phyloP scores from a whole-genome alignment of 2,113 vertebrate species.

The Centropus unirufus region DNA sequence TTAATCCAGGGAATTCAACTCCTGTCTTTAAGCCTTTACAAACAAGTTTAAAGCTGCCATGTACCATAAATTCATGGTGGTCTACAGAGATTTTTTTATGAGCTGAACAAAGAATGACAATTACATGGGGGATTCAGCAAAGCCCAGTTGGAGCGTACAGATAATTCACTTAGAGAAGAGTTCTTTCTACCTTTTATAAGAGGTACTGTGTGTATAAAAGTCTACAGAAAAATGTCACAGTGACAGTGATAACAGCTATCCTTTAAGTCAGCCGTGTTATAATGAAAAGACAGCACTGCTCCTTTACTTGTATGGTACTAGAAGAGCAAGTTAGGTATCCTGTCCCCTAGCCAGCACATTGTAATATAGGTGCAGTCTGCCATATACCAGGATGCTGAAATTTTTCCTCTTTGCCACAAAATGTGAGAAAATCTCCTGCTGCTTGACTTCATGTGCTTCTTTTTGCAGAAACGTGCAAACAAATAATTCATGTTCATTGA shows the following conservation, averaged over 20 bases:
- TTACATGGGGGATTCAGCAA: not conserved
- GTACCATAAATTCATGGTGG: not conserved
- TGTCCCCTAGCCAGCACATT: not conserved
- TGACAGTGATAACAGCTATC: not conserved
- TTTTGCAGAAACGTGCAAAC: not conserved
- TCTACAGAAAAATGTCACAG: conserved; percentile 5
- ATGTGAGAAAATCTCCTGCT: not conserved
- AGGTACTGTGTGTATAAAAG: not conserved
- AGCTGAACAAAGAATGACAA: conserved; percentile 9
- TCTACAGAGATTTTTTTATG: not conserved
- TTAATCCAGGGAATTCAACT: conserved; percentile 44
- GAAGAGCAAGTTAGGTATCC: not conserved
- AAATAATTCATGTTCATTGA: not conserved
- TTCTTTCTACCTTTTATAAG: conserved; percentile 17
- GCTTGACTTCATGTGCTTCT: not conserved
- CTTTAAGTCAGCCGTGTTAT: not conserved
- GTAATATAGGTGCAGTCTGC: not conserved
- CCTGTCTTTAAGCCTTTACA: conserved; percentile 29
- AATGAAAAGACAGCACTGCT: not conserved
- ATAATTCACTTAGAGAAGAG: not conserved
- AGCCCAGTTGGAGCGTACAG: not conserved
- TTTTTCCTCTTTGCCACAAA: not conserved
- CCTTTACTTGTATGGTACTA: not conserved
- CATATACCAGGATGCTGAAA: not conserved
- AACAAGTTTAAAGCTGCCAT: conserved; percentile 33